Percentiles rank a stretch among this genome's conserved stretches.
phyloP scores from a whole-genome alignment of 2,113 vertebrate genomes.

The Xenopus tropicalis region DNA sequence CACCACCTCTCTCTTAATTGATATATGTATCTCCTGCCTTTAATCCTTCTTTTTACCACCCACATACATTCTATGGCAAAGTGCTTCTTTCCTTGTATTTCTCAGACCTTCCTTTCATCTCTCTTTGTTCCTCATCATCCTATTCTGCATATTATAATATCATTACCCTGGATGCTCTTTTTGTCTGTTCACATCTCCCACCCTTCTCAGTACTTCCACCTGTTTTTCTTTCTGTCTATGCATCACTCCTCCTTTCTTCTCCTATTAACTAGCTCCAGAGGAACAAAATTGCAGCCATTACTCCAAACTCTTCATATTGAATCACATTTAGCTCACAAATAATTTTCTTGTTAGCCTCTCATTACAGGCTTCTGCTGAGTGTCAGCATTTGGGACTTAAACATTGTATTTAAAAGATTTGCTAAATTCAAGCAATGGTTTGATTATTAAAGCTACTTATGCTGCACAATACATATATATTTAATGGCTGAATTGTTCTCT shows the following conservation, averaged over 20 bases:
- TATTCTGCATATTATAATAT: background rate
- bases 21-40: too few relatives aligned
- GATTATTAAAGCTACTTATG: background rate
- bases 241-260: conserved; percentile 1
- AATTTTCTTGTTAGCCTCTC: conserved; percentile 38
- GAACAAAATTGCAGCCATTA: conserved; percentile 39
- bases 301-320: conserved; percentile 39
- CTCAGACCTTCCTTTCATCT: background rate
- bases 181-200: conserved; percentile 11
- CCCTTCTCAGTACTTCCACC: conserved; percentile 1
- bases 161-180: background rate
- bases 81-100: background rate
- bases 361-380: conserved; percentile 34
- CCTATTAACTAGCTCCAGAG: conserved; percentile 22
- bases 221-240: conserved; percentile 7
- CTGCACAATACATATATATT: conserved; percentile 15
- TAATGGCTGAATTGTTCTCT: conserved; percentile 1
- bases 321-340: conserved; percentile 35
- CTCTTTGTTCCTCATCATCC: background rate
- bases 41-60: too few relatives aligned
- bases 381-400: conserved; percentile 29
- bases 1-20: too few relatives aligned
- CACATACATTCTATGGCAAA: too few relatives aligned
- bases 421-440: conserved; percentile 10
- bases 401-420: conserved; percentile 31